phyloP scores from a whole-genome alignment of 2,797 vertebrate species.

The Halcyon badia region DNA sequence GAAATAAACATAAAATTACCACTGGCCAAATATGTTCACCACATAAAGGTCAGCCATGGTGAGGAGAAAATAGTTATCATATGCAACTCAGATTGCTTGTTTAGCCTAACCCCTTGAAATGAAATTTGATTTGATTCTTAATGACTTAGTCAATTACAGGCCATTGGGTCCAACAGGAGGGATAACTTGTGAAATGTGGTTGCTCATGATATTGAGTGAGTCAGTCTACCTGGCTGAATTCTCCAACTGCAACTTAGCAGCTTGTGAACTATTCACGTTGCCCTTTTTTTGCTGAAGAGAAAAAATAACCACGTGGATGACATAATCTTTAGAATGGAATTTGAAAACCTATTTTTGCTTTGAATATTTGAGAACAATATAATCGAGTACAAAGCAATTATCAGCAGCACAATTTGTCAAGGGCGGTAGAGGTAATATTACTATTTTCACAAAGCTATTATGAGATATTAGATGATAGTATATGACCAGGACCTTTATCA shows the following conservation, averaged over 20 bases:
- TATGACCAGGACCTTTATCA: neutral
- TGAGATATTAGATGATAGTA: neutral
- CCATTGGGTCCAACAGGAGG: neutral
- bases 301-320: neutral
- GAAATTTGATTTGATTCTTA: constrained; percentile 12
- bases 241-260: neutral
- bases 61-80: neutral
- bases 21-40: neutral
- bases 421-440: neutral
- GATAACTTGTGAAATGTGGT: neutral
- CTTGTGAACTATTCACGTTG: neutral
- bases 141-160: neutral
- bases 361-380: neutral
- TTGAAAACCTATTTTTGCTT: neutral
- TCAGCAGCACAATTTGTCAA: neutral
- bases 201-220: neutral
- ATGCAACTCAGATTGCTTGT: neutral
- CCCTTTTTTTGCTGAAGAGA: neutral
- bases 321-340: neutral
- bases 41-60: neutral
- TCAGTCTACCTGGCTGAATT: neutral
- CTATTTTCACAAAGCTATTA: neutral
- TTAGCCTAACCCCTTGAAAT: constrained; percentile 1
- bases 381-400: neutral
- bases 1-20: neutral